These are phyloP conservation scores for Urocyon cinereoargenteus DNA, from an alignment of 2,797 vertebrate species.

Conservation along the genomic window DNA sequence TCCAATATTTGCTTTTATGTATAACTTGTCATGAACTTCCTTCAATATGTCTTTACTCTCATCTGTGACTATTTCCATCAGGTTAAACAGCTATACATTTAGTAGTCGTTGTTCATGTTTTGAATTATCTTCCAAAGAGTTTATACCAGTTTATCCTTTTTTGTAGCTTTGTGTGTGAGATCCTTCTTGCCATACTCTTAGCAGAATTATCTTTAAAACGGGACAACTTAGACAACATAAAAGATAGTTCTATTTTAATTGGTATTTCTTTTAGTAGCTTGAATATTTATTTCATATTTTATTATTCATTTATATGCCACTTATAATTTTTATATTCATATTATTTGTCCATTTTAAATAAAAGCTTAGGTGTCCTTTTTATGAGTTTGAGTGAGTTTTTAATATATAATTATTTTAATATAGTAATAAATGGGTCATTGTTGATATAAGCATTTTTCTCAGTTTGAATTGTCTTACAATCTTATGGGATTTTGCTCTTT, in stretches of 20 bases:
- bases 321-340: neutral
- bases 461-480: neutral
- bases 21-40: neutral
- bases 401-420: neutral
- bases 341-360: neutral
- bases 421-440: neutral
- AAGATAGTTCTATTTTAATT: neutral
- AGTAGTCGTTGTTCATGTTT: neutral
- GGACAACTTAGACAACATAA: neutral
- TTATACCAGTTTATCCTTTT: neutral
- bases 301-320: neutral
- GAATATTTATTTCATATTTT: neutral
- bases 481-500: neutral
- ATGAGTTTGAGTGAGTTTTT: neutral
- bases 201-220: neutral
- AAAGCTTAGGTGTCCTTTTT: neutral
- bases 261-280: neutral
- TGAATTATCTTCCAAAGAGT: slow-evolving; percentile 4
- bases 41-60: slow-evolving; percentile 15
- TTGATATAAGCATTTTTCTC: neutral
- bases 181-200: neutral
- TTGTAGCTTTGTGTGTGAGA: neutral
- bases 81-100: neutral
- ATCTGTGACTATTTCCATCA: neutral
- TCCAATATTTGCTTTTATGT: neutral